Evolutionary conservation across 2,113 vertebrate genomes (phyloP).

Genomic region (Bos javanicus): DNA sequence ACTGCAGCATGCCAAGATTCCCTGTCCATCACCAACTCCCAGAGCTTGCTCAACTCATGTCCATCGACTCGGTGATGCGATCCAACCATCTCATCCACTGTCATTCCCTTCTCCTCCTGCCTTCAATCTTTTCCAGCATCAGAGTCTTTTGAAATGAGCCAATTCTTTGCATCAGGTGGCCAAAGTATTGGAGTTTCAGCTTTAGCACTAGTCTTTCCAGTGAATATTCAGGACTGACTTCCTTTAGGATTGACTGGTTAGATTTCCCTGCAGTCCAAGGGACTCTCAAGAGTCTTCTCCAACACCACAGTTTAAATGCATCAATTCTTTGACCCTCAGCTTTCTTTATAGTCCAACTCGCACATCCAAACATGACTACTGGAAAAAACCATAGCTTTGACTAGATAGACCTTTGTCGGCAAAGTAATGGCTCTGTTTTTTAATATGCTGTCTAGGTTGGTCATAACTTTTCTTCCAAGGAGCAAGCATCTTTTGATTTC

Average conservation of each 20-base stretch:
- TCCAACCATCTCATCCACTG: not conserved
- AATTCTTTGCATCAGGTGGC: not conserved
- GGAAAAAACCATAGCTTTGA: not conserved
- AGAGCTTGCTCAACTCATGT: not conserved
- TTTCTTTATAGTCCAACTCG: not conserved
- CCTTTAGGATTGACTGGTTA: not conserved
- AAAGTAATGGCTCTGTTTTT: not conserved
- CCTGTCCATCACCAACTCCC: not conserved
- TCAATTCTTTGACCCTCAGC: not conserved
- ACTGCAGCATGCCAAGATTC: not conserved
- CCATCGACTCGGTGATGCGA: not conserved
- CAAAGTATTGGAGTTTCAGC: not conserved
- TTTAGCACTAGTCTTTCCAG: not conserved
- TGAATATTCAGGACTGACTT: not conserved
- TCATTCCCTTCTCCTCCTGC: not conserved
- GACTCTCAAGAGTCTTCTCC: not conserved
- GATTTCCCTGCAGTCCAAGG: not conserved
- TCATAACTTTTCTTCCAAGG: not conserved
- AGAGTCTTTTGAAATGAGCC: not conserved
- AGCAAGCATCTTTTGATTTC: not conserved
- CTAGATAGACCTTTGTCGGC: not conserved
- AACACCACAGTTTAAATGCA: not conserved
- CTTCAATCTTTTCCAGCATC: not conserved
- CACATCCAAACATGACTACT: not conserved
- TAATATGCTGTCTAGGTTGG: not conserved